Evolutionary conservation across 2,797 vertebrate species (phyloP), one percentile per base, ranked within the genome.

Genomic region (Lepus oiostolus): DNA sequence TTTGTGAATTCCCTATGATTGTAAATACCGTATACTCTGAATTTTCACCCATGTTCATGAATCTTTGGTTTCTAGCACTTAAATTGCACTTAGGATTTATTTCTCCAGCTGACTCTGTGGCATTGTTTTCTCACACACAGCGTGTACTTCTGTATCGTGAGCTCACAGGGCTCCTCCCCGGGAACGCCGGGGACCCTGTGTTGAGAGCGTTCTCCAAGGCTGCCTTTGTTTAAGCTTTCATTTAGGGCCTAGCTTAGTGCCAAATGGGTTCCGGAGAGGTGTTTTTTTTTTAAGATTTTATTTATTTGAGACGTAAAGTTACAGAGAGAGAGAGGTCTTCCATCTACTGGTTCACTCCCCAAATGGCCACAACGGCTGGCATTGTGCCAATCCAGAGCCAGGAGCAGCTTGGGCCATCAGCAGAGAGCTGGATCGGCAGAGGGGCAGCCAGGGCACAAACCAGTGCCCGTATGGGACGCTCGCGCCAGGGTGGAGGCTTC

Each of bases 81-180:
- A 3, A 2, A 1, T 1, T 21, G 4, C 21, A 4, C 12, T 9
- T 47, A 50, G 17, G 1, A 30, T 68, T 58, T 54, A 52, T 32
- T 50, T 3, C 24, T 14, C 3, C 26, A 11, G 26, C 28, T 7
- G 19, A 50, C 7, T 50, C 21, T 28, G 26, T 52, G 35, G 9
- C 2, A 17, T 7, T 42, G 19, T 1, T 38, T 5, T 10, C 26
- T 2, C 28, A 22, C 13, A 50, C 30, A 19, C 1, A 74, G 17
- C n/a, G 60, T 28, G 7, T 32, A 16, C 9, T 52, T 58, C 86
- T 60, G 4, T 84, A 4, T 38, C 16, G 22, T 32, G 16, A 85
- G 14, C 4, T 67, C 3, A 67, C 35, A 22, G 65, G 30, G 12
- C 38, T 19, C 70, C 19, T 21, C 10, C 47, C 7, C 42, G 30